Conservation (phyloP, 1,140 invertebrate species). For the Aphaenogaster floridana region DNA sequence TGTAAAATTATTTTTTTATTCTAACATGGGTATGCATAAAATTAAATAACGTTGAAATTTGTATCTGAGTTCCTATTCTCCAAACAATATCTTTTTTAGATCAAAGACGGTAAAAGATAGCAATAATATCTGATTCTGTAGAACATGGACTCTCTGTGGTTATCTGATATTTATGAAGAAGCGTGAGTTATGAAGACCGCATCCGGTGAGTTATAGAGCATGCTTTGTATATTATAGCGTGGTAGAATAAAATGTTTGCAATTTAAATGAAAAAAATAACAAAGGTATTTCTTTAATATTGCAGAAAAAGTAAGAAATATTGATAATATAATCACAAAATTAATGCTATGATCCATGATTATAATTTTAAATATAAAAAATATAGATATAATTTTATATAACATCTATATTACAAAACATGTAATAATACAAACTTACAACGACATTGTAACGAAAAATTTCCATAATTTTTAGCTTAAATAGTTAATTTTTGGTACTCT, state of each 20-base stretch:
- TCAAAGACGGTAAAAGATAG: slow-evolving; percentile 15
- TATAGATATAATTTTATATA: neutral
- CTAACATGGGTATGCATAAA: neutral
- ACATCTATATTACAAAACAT: neutral
- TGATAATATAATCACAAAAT: neutral
- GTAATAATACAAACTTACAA: neutral
- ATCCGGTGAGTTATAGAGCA: slow-evolving; percentile 48
- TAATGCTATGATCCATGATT: neutral
- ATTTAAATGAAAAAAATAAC: slow-evolving; percentile 19
- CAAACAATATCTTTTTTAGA: slow-evolving; percentile 57
- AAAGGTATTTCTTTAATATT: neutral
- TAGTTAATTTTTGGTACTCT: neutral
- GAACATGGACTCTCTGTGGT: slow-evolving; percentile 61
- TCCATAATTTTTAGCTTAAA: neutral
- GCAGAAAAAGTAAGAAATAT: neutral
- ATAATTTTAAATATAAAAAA: neutral
- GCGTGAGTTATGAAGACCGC: slow-evolving; percentile 62
- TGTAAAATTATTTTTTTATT: slow-evolving; percentile 7
- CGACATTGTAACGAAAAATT: neutral
- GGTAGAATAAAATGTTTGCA: neutral
- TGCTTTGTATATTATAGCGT: neutral
- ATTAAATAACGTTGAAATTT: slow-evolving; percentile 61
- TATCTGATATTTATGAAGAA: slow-evolving; percentile 77
- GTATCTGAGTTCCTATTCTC: slow-evolving; percentile 15
- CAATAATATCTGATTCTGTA: slow-evolving; percentile 68